Percentiles rank a stretch among this genome's conserved stretches.
phyloP scores from a whole-genome alignment of 2,888 invertebrate species.

The Scrobipalpa costella region DNA sequence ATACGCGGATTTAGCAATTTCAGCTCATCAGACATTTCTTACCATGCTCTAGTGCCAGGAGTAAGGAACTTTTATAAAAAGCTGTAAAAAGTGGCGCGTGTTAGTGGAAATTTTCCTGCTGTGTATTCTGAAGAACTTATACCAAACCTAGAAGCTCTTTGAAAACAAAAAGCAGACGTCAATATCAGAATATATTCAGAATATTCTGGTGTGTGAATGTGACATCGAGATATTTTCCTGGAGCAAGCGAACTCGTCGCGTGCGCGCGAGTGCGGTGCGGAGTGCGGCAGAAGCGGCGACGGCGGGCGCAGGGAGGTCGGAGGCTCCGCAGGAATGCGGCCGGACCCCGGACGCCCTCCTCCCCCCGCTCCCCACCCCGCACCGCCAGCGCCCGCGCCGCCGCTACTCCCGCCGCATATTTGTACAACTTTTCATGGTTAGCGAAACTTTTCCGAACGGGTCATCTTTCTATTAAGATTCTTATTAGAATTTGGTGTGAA shows the following conservation, averaged over 20 bases:
- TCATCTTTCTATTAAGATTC: neutral
- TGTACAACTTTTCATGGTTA: constrained; percentile 17
- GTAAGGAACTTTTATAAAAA: too few relatives aligned
- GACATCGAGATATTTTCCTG: neutral
- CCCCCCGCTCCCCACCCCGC: constrained; percentile 30
- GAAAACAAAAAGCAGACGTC: neutral
- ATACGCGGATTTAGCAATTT: too few relatives aligned
- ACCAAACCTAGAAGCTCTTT: too few relatives aligned
- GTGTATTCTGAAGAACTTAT: too few relatives aligned
- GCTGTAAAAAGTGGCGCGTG: too few relatives aligned
- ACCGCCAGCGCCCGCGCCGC: constrained; percentile 2
- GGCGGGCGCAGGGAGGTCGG: constrained; percentile 54
- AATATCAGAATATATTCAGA: neutral
- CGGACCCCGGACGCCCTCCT: constrained; percentile 47
- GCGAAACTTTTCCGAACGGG: neutral
- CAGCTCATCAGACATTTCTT: too few relatives aligned
- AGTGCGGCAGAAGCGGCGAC: constrained; percentile 38
- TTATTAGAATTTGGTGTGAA: neutral
- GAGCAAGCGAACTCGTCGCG: neutral
- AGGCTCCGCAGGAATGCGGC: constrained; percentile 76
- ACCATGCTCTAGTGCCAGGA: too few relatives aligned
- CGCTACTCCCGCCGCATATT: constrained; percentile 10
- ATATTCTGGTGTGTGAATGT: neutral
- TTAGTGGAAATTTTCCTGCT: too few relatives aligned
- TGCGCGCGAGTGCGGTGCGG: neutral